phyloP scores from a whole-genome alignment of 2,113 vertebrate genomes.

The Paramormyrops kingsleyae region DNA sequence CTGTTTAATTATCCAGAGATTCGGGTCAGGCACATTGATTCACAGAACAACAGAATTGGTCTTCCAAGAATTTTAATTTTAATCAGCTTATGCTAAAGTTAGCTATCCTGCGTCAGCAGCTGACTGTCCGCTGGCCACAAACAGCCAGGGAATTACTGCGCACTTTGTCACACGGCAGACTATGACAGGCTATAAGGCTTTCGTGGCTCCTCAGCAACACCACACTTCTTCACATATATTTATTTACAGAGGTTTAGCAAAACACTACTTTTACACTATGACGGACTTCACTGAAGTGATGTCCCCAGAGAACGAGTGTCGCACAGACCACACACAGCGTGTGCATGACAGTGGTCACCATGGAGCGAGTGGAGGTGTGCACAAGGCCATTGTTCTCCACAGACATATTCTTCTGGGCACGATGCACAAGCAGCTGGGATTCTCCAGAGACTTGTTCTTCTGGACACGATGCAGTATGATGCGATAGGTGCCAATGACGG shows the following conservation, averaged over 20 bases:
- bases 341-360: background rate
- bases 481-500: conserved; percentile 59
- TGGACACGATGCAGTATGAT: conserved; percentile 62
- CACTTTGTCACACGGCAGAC: background rate
- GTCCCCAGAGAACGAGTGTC: background rate
- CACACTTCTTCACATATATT: background rate
- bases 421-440: conserved; percentile 45
- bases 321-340: background rate
- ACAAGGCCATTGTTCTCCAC: conserved; percentile 24
- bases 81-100: background rate
- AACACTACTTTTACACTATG: background rate
- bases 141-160: background rate
- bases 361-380: background rate
- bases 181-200: background rate
- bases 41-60: background rate
- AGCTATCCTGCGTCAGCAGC: background rate
- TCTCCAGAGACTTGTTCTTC: conserved; percentile 51
- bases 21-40: background rate
- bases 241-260: background rate
- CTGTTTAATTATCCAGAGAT: background rate
- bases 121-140: background rate
- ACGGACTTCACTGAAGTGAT: background rate
- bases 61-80: background rate
- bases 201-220: background rate
- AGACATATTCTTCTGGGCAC: conserved; percentile 42